phyloP scores from a whole-genome alignment of 2,797 vertebrate genomes.

The Labroides dimidiatus region DNA sequence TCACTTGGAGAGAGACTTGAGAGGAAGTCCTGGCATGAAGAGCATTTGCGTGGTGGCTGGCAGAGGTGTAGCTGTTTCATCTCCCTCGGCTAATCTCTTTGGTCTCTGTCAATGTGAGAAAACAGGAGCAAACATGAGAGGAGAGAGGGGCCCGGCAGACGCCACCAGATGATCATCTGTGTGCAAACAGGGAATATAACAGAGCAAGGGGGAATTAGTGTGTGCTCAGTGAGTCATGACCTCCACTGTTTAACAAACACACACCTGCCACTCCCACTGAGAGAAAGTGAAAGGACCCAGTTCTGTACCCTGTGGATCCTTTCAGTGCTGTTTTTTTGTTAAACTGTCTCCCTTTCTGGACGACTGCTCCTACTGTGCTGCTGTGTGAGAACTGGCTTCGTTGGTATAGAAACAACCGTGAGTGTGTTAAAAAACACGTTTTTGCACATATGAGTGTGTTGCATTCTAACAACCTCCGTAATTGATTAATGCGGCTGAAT shows the following conservation, averaged over 20 bases:
- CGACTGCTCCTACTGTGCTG: slow-evolving; percentile 55
- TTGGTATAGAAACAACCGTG: slow-evolving; percentile 63
- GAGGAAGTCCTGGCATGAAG: slow-evolving; percentile 57
- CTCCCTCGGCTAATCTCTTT: slow-evolving; percentile 64
- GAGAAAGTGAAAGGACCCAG: slow-evolving; percentile 51
- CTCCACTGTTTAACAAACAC: slow-evolving; percentile 6
- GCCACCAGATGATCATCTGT: slow-evolving; percentile 24
- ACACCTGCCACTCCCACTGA: slow-evolving; percentile 57
- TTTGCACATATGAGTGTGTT: slow-evolving; percentile 18
- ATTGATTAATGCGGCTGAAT: slow-evolving; percentile 52
- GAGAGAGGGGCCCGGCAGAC: slow-evolving; percentile 23
- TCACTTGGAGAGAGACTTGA: slow-evolving; percentile 31
- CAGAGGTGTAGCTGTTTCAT: slow-evolving; percentile 53
- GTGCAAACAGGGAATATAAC: slow-evolving; percentile 33
- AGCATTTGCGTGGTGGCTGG: slow-evolving; percentile 49
- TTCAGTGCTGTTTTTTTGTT: slow-evolving; percentile 55
- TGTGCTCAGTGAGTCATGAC: slow-evolving; percentile 21
- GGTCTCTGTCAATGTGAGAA: slow-evolving; percentile 62
- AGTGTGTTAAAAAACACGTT: slow-evolving; percentile 1
- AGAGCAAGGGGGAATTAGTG: slow-evolving; percentile 2
- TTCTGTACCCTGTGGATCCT: slow-evolving; percentile 65
- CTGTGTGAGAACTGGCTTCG: slow-evolving; percentile 59
- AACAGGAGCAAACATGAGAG: slow-evolving; percentile 45
- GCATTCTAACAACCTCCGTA: slow-evolving; percentile 45
- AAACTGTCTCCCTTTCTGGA: slow-evolving; percentile 39